Percentiles rank a stretch among this genome's conserved stretches.
phyloP scores from a whole-genome alignment of 2,797 vertebrate genomes.

The Poecile montanus region DNA sequence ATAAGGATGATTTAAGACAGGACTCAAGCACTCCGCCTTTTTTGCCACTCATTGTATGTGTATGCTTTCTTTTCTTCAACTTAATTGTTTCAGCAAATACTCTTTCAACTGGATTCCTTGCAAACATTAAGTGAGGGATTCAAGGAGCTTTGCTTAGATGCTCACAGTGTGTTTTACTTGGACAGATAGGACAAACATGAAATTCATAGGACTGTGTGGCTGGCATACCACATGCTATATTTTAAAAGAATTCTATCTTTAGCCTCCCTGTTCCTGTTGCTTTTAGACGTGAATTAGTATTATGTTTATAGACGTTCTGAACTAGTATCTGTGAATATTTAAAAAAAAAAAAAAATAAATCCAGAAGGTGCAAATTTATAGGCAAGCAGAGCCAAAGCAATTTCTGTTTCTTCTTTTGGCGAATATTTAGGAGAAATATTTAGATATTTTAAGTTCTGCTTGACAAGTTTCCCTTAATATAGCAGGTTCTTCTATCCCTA shows the following conservation, averaged over 20 bases:
- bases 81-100: background rate
- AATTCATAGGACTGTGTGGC: background rate
- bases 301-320: conserved; percentile 46
- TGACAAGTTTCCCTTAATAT: conserved; percentile 29
- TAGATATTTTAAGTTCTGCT: conserved; percentile 40
- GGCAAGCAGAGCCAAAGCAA: conserved; percentile 32
- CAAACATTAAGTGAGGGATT: background rate
- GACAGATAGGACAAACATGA: conserved; percentile 43
- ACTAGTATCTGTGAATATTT: conserved; percentile 33
- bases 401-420: conserved; percentile 6
- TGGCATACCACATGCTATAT: conserved; percentile 32
- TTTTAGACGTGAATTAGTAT: conserved; percentile 30
- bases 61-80: background rate
- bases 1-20: background rate
- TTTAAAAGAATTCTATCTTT: conserved; percentile 31
- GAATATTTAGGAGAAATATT: conserved; percentile 52
- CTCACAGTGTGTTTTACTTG: conserved; percentile 37
- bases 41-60: background rate
- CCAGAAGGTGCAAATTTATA: conserved; percentile 40
- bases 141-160: conserved; percentile 15
- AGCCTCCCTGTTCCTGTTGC: background rate
- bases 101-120: background rate
- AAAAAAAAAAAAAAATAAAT: background rate
- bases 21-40: background rate
- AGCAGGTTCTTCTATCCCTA: conserved; percentile 23